phyloP scores from a whole-genome alignment of 2,797 vertebrate genomes.

The Borostomias antarcticus region DNA sequence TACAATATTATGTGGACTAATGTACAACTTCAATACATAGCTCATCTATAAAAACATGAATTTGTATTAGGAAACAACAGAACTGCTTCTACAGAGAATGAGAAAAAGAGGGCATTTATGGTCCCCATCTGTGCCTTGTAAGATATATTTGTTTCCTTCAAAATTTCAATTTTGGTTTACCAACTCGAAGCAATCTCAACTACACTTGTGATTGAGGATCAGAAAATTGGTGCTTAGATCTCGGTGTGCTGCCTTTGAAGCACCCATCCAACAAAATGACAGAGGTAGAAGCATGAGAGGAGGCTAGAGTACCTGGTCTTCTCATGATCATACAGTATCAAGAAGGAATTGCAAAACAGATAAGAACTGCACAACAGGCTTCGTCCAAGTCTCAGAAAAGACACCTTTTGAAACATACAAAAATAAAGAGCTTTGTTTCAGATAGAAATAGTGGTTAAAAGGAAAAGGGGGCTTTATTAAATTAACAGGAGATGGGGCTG shows the following conservation, averaged over 20 bases:
- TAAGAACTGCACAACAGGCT: not conserved
- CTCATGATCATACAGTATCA: too few relatives aligned
- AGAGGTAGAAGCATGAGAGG: not conserved
- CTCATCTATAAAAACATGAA: not conserved
- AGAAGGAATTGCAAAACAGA: too few relatives aligned
- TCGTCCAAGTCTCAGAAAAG: not conserved
- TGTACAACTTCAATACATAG: too few relatives aligned
- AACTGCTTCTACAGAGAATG: not conserved
- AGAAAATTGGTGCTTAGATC: conserved; percentile 18
- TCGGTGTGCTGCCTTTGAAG: not conserved
- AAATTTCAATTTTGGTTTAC: conserved; percentile 23
- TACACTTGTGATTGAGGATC: not conserved
- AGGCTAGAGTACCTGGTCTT: not conserved
- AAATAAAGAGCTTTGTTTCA: too few relatives aligned
- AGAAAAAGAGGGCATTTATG: conserved; percentile 5
- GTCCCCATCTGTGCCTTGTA: conserved; percentile 5
- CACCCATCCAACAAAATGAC: not conserved
- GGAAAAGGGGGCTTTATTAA: too few relatives aligned
- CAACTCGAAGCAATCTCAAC: conserved; percentile 3
- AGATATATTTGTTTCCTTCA: conserved; percentile 20
- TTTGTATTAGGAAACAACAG: conserved; percentile 2
- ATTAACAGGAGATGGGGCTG: too few relatives aligned
- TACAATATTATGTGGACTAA: too few relatives aligned
- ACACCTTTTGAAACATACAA: too few relatives aligned
- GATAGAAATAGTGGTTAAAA: too few relatives aligned